These are phyloP conservation scores for Hololepta plana DNA, from an alignment of 2,888 invertebrate species.

Conservation along the genomic window DNA sequence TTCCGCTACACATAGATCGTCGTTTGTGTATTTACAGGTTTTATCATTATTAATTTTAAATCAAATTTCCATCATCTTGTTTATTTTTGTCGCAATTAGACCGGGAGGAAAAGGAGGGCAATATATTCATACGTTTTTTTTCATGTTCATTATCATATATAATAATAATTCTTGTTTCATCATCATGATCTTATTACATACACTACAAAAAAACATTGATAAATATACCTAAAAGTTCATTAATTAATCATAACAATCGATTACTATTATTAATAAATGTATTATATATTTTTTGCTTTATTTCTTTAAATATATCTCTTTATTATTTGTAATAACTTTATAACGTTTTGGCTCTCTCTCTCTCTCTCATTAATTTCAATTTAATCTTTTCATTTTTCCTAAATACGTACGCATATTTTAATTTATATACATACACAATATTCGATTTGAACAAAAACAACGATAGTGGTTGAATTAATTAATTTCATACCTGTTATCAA, in stretches of 20 bases:
- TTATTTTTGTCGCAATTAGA: conserved; percentile 9
- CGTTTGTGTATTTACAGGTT: conserved; percentile 26
- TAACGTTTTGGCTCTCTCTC: conserved; percentile 9
- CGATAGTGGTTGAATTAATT: conserved; percentile 20
- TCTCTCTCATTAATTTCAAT: too few species aligned
- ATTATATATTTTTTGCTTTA: too few species aligned
- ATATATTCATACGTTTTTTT: not conserved
- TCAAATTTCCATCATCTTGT: conserved; percentile 8
- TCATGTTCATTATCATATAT: conserved; percentile 20
- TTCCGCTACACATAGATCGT: conserved; percentile 28
- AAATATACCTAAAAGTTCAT: conserved; percentile 27
- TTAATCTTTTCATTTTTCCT: conserved; percentile 5
- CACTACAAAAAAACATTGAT: conserved; percentile 28
- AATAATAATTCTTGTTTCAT: too few species aligned
- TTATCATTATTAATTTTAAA: too few species aligned
- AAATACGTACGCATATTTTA: conserved; percentile 10
- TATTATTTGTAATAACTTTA: too few species aligned
- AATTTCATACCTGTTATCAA: conserved; percentile 14
- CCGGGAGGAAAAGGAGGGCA: conserved; percentile 2
- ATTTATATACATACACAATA: conserved; percentile 19
- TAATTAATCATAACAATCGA: too few species aligned
- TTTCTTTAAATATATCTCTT: conserved; percentile 6
- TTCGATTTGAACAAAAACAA: conserved; percentile 19
- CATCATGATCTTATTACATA: too few species aligned
- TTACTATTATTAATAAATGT: conserved; percentile 21